Evolutionary conservation across 2,888 invertebrate genomes (phyloP).

Genomic region (Coelopa pilipes): DNA sequence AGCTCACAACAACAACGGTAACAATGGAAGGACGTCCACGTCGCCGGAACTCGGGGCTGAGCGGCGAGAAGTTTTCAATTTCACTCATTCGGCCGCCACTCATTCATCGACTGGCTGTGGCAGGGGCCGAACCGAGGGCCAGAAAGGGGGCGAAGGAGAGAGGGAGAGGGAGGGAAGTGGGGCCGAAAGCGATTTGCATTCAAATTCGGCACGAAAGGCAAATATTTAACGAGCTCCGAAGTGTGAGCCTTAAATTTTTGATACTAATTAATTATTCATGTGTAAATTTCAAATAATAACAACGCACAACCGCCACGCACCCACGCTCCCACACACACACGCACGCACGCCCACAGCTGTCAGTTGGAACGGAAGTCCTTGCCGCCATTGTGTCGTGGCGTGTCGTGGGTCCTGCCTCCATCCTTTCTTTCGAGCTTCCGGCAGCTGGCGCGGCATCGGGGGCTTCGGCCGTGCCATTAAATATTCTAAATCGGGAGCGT

Average conservation of each 20-base stretch:
- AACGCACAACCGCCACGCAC: slow-evolving; percentile 45
- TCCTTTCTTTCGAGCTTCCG: not conserved
- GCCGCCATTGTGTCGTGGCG: not conserved
- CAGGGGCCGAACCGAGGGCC: too few relatives aligned
- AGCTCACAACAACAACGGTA: slow-evolving; percentile 12
- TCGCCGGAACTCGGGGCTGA: not conserved
- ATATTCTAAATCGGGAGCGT: too few relatives aligned
- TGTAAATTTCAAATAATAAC: slow-evolving; percentile 56
- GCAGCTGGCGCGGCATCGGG: not conserved
- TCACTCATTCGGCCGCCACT: slow-evolving; percentile 6
- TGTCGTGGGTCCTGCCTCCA: not conserved
- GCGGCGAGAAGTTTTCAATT: slow-evolving; percentile 24
- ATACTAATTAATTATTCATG: slow-evolving; percentile 66
- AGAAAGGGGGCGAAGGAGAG: too few relatives aligned
- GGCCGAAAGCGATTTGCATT: slow-evolving; percentile 52
- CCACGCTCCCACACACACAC: slow-evolving; percentile 43
- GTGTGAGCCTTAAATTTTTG: slow-evolving; percentile 66
- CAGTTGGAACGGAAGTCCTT: too few relatives aligned
- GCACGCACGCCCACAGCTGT: not conserved
- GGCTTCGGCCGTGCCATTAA: too few relatives aligned
- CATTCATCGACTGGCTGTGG: too few relatives aligned
- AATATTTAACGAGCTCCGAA: slow-evolving; percentile 61
- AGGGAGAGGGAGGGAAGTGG: slow-evolving; percentile 33
- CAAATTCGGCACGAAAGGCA: slow-evolving; percentile 48
- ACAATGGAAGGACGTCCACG: not conserved